phyloP scores from a whole-genome alignment of 1,140 invertebrate species.

The Mercenaria mercenaria region DNA sequence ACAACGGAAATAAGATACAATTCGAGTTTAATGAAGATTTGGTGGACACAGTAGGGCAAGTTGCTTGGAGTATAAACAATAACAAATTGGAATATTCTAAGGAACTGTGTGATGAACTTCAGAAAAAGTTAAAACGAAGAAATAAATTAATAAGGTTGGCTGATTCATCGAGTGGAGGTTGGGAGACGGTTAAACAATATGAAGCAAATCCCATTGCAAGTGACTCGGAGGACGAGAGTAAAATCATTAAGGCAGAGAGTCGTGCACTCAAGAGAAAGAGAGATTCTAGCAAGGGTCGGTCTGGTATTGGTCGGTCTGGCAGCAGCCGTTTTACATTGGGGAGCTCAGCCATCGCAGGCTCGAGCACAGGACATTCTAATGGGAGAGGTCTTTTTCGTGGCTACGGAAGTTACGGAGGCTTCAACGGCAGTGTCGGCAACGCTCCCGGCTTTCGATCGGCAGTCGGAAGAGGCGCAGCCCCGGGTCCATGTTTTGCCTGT shows the following conservation, averaged over 20 bases:
- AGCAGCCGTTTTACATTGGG: too few species aligned
- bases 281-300: not conserved
- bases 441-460: not conserved
- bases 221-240: conserved; percentile 27
- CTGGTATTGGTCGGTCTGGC: not conserved
- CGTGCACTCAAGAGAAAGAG: conserved; percentile 22
- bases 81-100: not conserved
- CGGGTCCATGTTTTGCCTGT: not conserved
- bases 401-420: too few species aligned
- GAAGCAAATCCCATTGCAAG: conserved; percentile 16
- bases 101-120: not conserved
- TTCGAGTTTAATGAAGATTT: conserved; percentile 28
- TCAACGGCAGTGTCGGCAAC: not conserved
- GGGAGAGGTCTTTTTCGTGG: conserved; percentile 6
- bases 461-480: not conserved
- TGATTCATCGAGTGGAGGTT: not conserved
- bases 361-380: not conserved
- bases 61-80: not conserved
- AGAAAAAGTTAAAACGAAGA: not conserved
- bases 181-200: conserved; percentile 8
- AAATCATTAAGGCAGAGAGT: conserved; percentile 25
- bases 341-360: not conserved
- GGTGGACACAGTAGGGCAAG: too few species aligned
- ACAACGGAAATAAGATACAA: conserved; percentile 20
- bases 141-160: conserved; percentile 21